Percentiles rank a stretch among this genome's conserved stretches.
Conservation (phyloP, 2,113 vertebrate genomes). For the Circaetus gallicus region DNA sequence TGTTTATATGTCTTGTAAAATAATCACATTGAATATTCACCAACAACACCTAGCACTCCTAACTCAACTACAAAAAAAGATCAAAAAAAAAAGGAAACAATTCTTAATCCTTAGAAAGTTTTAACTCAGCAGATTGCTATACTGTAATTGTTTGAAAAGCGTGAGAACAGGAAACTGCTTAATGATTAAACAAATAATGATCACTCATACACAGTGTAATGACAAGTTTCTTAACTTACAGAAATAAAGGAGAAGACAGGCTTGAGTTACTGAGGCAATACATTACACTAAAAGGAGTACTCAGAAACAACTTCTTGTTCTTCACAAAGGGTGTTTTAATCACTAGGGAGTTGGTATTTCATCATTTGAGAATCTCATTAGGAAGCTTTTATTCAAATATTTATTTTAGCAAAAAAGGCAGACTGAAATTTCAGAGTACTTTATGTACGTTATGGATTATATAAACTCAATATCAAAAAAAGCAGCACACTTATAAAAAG, state of each 20-base stretch:
- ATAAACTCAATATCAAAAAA: neutral
- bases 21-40: neutral
- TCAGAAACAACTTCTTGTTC: neutral
- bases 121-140: neutral
- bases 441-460: neutral
- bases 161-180: neutral
- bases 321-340: neutral
- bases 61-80: neutral
- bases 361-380: neutral
- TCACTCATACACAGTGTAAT: neutral
- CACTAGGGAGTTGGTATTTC: neutral
- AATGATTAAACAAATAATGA: neutral
- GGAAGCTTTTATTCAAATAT: neutral
- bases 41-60: neutral
- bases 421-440: neutral
- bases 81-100: neutral
- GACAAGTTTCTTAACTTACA: neutral
- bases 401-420: neutral
- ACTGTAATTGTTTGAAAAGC: neutral
- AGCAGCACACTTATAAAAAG: neutral
- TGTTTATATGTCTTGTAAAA: neutral
- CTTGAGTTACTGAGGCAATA: neutral
- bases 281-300: neutral
- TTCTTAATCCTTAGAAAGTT: neutral
- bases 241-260: neutral